Evolutionary conservation across 92 coral and sea anemone genomes (phyloP), one percentile per base, ranked within the genome.

Genomic region (Phymanthus crucifer): DNA sequence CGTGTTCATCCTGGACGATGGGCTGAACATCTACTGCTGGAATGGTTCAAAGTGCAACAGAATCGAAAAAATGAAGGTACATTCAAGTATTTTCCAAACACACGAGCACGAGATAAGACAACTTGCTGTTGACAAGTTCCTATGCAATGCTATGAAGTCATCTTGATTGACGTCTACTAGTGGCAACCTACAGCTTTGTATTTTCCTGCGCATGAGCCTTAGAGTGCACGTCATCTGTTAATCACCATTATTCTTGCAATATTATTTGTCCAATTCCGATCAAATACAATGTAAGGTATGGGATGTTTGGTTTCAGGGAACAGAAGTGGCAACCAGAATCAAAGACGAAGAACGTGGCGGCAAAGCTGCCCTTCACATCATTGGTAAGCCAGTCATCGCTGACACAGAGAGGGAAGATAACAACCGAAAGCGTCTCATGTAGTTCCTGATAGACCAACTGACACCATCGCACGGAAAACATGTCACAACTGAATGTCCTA

Each of bases 281-380:
- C 34, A 29, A 66, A 32, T 68, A 9, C 27, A 12, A 68, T 19
- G 4, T n/a, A 19, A 36, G 21, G 21, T 32, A 32, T 35, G 10
- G n/a, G 2, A 17, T 72, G 23, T 14, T 68, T 26, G 43, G 33
- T 67, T 71, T 33, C 79, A 95, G 98, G 99, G 98, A 45, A 87
- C 89, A 29, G 99, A 96, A 72, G 93, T 96, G 9, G 97, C 97
- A 2, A 87, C 92, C 45, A 85, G 89, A 70, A 89, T 96, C 50
- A 81, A 97, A 66, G 98, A 96, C 50, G 99, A 96, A 40, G 99
- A 96, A 75, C 91, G 99, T 65, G 99, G 96, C 13, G 99, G 99
- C 46, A 89, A 92, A 56, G 96, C 98, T 7, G 74, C 88, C 21
- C 84, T 96, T 58, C 88, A 85, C 76, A 87, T 93, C 38, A 79